These are phyloP conservation scores for Numida meleagris DNA, from an alignment of 2,113 vertebrate species.

Conservation along the genomic window DNA sequence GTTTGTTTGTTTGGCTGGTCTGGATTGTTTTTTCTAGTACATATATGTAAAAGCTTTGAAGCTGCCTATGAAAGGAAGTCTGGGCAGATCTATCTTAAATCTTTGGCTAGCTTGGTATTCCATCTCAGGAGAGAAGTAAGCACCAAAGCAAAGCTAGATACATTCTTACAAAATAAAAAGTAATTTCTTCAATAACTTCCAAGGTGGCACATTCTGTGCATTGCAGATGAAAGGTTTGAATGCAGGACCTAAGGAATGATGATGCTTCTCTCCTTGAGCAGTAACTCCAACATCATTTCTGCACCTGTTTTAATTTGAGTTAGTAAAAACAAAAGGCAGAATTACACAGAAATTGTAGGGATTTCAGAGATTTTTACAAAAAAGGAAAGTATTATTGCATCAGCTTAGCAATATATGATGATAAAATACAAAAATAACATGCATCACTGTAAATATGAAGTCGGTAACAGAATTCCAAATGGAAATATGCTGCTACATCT, in stretches of 20 bases:
- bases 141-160: neutral
- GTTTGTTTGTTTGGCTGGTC: neutral
- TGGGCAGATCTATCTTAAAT: neutral
- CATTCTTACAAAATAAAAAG: neutral
- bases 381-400: neutral
- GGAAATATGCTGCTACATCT: neutral
- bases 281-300: neutral
- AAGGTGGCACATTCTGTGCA: neutral
- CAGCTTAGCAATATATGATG: neutral
- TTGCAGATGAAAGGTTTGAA: neutral
- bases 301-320: neutral
- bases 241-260: neutral
- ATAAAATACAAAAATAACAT: neutral
- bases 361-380: neutral
- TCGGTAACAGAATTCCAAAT: neutral
- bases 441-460: neutral
- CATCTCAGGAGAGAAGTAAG: neutral
- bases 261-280: neutral
- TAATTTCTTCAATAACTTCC: neutral
- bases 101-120: neutral
- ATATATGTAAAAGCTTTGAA: neutral
- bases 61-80: neutral
- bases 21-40: neutral
- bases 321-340: neutral
- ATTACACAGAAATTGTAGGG: neutral